These are phyloP conservation scores for Petromus typicus DNA, from an alignment of 2,113 vertebrate species.

Conservation along the genomic window DNA sequence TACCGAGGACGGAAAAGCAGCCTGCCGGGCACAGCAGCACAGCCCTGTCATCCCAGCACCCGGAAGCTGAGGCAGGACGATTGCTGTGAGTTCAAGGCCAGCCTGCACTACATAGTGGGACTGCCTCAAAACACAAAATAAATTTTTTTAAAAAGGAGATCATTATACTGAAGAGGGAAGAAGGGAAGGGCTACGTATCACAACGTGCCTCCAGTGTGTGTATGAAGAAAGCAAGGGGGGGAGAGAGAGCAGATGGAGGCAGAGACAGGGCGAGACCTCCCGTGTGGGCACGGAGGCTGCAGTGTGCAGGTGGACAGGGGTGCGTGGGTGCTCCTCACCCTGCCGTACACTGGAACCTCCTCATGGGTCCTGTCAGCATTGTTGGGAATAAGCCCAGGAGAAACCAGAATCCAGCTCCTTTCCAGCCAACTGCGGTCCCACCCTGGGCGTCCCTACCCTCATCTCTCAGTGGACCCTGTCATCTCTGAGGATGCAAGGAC, in stretches of 20 bases:
- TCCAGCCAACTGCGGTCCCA: rapidly evolving
- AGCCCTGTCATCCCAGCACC: neutral
- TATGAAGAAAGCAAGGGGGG: neutral
- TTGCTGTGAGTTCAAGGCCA: neutral
- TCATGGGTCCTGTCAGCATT: no score
- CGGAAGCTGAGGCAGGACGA: neutral
- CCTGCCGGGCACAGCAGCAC: neutral
- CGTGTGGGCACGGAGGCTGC: no score
- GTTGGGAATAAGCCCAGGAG: no score
- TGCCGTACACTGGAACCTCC: neutral
- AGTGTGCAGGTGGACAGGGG: neutral
- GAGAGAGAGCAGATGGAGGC: neutral
- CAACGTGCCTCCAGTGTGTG: neutral
- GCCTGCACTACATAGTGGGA: neutral
- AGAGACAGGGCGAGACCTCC: no score
- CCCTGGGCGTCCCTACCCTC: rapidly evolving
- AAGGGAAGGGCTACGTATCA: neutral
- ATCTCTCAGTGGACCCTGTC: neutral
- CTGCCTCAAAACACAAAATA: neutral
- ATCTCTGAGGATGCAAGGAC: neutral
- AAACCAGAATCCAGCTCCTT: rapidly evolving
- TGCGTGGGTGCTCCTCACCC: neutral
- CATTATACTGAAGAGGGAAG: neutral
- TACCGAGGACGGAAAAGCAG: rapidly evolving
- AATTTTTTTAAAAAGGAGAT: neutral